Evolutionary conservation across 2,797 vertebrate species (phyloP).

Genomic region (Paedocypris micromegethes): DNA sequence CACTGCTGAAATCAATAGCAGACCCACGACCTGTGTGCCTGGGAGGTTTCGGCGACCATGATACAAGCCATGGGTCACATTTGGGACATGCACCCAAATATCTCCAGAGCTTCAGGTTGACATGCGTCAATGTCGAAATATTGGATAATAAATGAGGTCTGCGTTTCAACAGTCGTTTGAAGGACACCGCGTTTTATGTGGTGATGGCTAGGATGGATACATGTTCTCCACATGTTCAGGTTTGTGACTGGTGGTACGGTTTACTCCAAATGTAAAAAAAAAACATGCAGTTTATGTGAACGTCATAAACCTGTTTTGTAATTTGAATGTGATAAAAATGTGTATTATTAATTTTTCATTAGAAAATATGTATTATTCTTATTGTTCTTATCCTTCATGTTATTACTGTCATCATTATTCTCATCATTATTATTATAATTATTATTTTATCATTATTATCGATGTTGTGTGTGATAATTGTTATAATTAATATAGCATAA

Average conservation of each 20-base stretch:
- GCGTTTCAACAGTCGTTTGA: slow-evolving; percentile 12
- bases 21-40: slow-evolving; percentile 28
- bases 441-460: too few species aligned
- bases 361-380: too few species aligned
- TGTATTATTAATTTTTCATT: too few species aligned
- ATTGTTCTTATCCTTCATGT: too few species aligned
- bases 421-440: too few species aligned
- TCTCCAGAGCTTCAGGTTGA: slow-evolving; percentile 13
- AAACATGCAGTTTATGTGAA: too few species aligned
- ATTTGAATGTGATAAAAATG: too few species aligned
- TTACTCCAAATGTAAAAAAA: too few species aligned
- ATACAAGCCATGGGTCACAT: slow-evolving; percentile 26
- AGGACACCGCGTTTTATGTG: slow-evolving; percentile 15
- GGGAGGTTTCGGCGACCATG: slow-evolving; percentile 6
- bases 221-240: neutral
- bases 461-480: too few species aligned
- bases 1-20: slow-evolving; percentile 42
- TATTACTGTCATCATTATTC: too few species aligned
- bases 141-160: slow-evolving; percentile 29
- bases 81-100: slow-evolving; percentile 16
- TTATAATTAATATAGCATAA: too few species aligned
- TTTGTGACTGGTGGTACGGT: neutral
- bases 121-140: slow-evolving; percentile 2
- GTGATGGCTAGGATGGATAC: neutral
- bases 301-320: too few species aligned